Evolutionary conservation across 53 echinoderm and acorn worm genomes (phyloP).

Genomic region (Holothuria scabra): DNA sequence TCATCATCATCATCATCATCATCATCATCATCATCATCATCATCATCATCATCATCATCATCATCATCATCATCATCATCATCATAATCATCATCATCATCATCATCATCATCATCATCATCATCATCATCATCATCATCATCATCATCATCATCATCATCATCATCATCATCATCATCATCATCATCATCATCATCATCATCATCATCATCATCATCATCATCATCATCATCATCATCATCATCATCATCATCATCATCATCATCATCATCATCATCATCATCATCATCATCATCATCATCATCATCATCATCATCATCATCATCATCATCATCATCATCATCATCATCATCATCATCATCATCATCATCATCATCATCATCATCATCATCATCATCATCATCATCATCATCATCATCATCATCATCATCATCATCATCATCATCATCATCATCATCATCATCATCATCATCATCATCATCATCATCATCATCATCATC

Average conservation of each 20-base stretch:
- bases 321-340: slow-evolving; percentile 1
- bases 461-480: slow-evolving; percentile 3
- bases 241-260: not conserved
- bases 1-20: not conserved
- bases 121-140: slow-evolving; percentile 3
- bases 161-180: not conserved
- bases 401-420: not conserved
- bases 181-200: slow-evolving; percentile 3
- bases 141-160: not conserved
- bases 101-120: too few species aligned
- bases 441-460: not conserved
- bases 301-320: not conserved
- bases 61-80: too few species aligned
- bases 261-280: not conserved
- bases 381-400: not conserved
- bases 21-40: slow-evolving; percentile 1
- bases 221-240: slow-evolving; percentile 1
- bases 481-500: not conserved
- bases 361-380: not conserved
- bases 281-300: slow-evolving; percentile 1
- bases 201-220: not conserved
- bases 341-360: not conserved
- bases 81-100: too few species aligned
- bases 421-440: slow-evolving; percentile 1
- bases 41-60: not conserved